Conservation (phyloP, 53 echinoderm and acorn worm genomes). For the Holothuria leucospilota region DNA sequence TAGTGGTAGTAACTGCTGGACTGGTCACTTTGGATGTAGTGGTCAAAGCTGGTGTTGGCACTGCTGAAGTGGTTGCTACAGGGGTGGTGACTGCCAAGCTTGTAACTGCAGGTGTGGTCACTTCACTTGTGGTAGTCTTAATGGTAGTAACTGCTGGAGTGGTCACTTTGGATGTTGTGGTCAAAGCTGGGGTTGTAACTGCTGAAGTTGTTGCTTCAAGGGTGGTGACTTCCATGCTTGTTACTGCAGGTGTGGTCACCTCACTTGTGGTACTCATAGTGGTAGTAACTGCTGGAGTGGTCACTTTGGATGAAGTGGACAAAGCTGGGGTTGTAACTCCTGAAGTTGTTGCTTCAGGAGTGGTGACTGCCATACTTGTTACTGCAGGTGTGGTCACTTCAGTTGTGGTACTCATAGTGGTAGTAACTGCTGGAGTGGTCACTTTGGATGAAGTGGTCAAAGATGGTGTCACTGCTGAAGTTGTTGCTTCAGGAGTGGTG, state of each 20-base stretch:
- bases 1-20: constrained; percentile 6
- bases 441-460: constrained; percentile 31
- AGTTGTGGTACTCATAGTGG: constrained; percentile 7
- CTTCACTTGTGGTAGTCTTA: neutral
- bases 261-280: constrained; percentile 4
- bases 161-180: constrained; percentile 38
- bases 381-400: constrained; percentile 34
- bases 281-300: neutral
- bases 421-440: constrained; percentile 9
- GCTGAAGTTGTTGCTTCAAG: constrained; percentile 29
- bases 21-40: neutral
- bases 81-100: constrained; percentile 31
- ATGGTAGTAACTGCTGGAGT: constrained; percentile 6
- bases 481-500: constrained; percentile 37
- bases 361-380: constrained; percentile 14
- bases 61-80: constrained; percentile 19
- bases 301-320: constrained; percentile 5
- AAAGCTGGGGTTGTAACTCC: constrained; percentile 26
- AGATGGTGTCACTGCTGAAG: constrained; percentile 12
- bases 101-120: constrained; percentile 24
- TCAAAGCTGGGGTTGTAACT: constrained; percentile 7
- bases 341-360: constrained; percentile 3
- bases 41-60: constrained; percentile 45
- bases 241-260: constrained; percentile 37
- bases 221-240: constrained; percentile 12